Percentiles rank a stretch among this genome's conserved stretches.
Evolutionary conservation across 2,888 invertebrate genomes (phyloP).

Genomic region (Cheilosia vernalis): DNA sequence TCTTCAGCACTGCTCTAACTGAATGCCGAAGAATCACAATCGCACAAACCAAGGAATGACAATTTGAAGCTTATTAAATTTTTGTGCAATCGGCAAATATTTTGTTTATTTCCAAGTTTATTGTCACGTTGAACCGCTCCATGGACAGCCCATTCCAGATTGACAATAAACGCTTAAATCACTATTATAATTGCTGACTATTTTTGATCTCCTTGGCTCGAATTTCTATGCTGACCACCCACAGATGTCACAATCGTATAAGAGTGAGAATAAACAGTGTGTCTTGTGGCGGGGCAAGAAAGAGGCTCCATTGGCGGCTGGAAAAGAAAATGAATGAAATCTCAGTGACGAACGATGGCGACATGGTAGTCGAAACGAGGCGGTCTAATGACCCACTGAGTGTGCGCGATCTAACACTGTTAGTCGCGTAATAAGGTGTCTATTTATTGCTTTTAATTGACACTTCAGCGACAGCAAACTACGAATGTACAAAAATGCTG

Average conservation of each 20-base stretch:
- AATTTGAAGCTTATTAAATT: neutral
- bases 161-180: constrained; percentile 37
- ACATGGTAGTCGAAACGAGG: neutral
- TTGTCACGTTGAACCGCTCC: neutral
- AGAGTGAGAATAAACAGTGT: constrained; percentile 42
- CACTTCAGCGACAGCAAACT: constrained; percentile 46
- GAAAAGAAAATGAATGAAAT: no score
- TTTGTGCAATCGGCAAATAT: constrained; percentile 9
- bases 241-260: constrained; percentile 52
- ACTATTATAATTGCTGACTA: constrained; percentile 40
- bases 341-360: neutral
- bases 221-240: constrained; percentile 50
- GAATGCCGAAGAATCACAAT: constrained; percentile 21
- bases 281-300: constrained; percentile 6
- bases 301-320: neutral
- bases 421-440: constrained; percentile 53
- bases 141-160: neutral
- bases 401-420: constrained; percentile 22
- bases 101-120: constrained; percentile 22
- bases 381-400: neutral
- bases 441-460: constrained; percentile 64
- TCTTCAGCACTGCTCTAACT: neutral
- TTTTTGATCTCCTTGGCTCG: constrained; percentile 38
- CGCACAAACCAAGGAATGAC: neutral
- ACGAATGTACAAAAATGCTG: neutral